Percentiles rank a stretch among this genome's conserved stretches.
These are phyloP conservation scores for Apaloderma vittatum DNA, from an alignment of 2,113 vertebrate genomes.

Conservation along the genomic window DNA sequence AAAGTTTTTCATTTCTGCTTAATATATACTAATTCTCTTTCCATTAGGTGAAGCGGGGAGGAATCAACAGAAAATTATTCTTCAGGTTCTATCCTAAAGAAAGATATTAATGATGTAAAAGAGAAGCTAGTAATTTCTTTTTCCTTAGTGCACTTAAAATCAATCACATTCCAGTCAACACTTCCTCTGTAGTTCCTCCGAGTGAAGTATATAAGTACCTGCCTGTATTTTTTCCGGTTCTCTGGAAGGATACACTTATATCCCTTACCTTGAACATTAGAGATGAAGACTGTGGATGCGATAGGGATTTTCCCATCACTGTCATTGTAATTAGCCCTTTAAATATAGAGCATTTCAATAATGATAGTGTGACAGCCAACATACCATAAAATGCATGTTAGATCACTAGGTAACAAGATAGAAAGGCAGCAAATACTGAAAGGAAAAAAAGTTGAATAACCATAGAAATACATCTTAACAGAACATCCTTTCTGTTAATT, in stretches of 20 bases:
- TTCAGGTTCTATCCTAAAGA: neutral
- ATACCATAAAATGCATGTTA: neutral
- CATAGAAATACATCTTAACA: neutral
- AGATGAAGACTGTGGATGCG: neutral
- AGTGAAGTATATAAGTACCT: neutral
- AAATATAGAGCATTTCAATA: neutral
- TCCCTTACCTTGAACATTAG: neutral
- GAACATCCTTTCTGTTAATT: neutral
- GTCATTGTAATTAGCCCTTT: neutral
- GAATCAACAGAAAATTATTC: neutral
- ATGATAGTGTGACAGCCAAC: neutral
- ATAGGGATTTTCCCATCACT: neutral
- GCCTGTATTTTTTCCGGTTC: neutral
- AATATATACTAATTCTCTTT: neutral
- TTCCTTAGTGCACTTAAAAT: neutral
- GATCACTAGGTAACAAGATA: neutral
- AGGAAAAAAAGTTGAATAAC: neutral
- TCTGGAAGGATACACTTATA: neutral
- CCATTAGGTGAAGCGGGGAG: fast-evolving
- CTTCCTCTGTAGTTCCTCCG: neutral
- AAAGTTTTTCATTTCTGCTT: neutral
- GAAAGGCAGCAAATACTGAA: neutral
- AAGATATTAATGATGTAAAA: neutral
- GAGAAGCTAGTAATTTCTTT: neutral
- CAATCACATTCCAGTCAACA: fast-evolving